These are phyloP conservation scores for Synergus japonicus DNA, from an alignment of 2,888 invertebrate genomes.

Conservation along the genomic window DNA sequence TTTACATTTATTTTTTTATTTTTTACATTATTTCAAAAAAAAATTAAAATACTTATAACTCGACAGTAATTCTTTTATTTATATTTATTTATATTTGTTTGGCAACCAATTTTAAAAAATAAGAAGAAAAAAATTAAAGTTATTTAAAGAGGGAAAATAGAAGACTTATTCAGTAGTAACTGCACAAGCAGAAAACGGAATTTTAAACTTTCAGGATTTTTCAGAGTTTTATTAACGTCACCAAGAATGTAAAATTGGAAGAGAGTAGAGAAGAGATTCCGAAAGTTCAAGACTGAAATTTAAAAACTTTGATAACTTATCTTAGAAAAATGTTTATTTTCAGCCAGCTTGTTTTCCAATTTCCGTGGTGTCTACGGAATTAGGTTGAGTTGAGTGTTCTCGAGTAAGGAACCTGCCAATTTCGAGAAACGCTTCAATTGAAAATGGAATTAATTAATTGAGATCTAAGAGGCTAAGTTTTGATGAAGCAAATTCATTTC, in stretches of 20 bases:
- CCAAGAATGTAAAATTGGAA: constrained; percentile 41
- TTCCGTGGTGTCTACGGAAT: background rate
- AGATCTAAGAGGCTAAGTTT: constrained; percentile 17
- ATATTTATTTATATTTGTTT: too few species aligned
- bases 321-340: background rate
- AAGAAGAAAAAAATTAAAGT: background rate
- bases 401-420: constrained; percentile 38
- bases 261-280: constrained; percentile 40
- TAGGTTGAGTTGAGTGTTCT: constrained; percentile 31
- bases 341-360: constrained; percentile 25
- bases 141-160: background rate
- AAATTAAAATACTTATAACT: too few species aligned
- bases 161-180: background rate
- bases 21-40: too few species aligned
- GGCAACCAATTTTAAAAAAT: too few species aligned
- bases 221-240: constrained; percentile 41
- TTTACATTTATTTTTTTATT: too few species aligned
- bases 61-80: too few species aligned
- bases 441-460: constrained; percentile 27
- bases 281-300: constrained; percentile 20
- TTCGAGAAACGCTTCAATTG: constrained; percentile 31
- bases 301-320: constrained; percentile 21
- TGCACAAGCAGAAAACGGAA: background rate
- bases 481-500: constrained; percentile 23
- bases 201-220: background rate